Percentiles rank a stretch among this genome's conserved stretches.
phyloP scores from a whole-genome alignment of 1,140 invertebrate species.

The Lutraria rhynchaena region DNA sequence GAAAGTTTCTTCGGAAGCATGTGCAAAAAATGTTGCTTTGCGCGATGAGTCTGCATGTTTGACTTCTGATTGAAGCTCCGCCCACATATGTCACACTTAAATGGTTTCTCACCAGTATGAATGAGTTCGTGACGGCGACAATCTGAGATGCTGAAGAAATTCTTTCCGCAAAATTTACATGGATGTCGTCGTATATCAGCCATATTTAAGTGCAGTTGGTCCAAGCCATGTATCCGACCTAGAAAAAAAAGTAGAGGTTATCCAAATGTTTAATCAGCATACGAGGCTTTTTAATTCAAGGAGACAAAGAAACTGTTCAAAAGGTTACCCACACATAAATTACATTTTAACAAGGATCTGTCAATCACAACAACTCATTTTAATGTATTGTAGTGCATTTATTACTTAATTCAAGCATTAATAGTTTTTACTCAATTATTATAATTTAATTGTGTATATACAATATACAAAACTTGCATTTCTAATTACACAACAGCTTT shows the following conservation, averaged over 20 bases:
- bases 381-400: no score
- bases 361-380: background rate
- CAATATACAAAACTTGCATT: no score
- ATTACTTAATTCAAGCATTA: no score
- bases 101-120: no score
- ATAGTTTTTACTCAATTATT: no score
- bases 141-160: constrained; percentile 14
- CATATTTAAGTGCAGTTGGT: background rate
- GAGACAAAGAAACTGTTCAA: background rate
- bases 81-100: constrained; percentile 22
- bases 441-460: no score
- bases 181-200: background rate
- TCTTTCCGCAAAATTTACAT: constrained; percentile 8
- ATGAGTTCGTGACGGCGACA: constrained; percentile 9
- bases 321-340: background rate
- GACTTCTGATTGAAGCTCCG: constrained; percentile 33
- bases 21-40: constrained; percentile 7
- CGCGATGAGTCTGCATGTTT: constrained; percentile 20
- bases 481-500: no score
- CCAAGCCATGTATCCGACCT: background rate
- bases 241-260: background rate
- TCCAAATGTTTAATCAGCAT: background rate
- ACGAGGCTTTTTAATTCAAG: background rate
- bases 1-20: background rate
- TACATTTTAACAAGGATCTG: background rate